Base-by-base conservation (phyloP, 2,888 invertebrate genomes). In the Tortrix viridana region DNA sequence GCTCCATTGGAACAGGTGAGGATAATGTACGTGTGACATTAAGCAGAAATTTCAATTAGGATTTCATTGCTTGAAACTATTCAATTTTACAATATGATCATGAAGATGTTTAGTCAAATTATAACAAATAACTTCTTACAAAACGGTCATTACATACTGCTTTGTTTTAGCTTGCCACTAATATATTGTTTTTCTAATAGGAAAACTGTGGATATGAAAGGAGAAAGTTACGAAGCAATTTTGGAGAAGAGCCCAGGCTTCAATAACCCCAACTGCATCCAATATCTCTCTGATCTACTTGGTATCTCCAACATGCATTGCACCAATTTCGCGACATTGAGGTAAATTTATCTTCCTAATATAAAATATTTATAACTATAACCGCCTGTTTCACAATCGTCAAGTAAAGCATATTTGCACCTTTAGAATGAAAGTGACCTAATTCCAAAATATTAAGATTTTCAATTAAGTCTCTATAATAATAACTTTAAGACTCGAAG, bases 221-320 rank as follows among this genome's bases (percentile, higher is more conserved):
- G 95, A 79, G 95, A 95, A 87, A 94, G 93, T 81, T 97, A 95
- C 93, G 96, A 96, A 92, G 95, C 95, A 75, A 95, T 96, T 84
- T 93, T 97, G 90, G 95, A 95, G 92, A 95, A 95, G 92, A 96
- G 96, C 81, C 94, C 96, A 76, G 96, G 96, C 83, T 97, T 97
- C 94, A 95, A 95, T 94, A 97, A 97, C 93, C 97, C 97, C 70
- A 96, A 96, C 94, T 96, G 95, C 94, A 95, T 96, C 85, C 95
- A 96, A 88, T 95, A 95, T 92, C 94, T 97, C 73, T 95, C 95
- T 76, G 94, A 95, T 85, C 92, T 94, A 73, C 94, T 97, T 89
- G 95, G 96, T 66, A 94, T 96, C 74, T 92, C 95, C 74, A 94
- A 94, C 78, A 93, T 93, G 77, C 94, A 95, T 74, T 94, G 94